Percentiles rank a stretch among this genome's conserved stretches.
phyloP scores from a whole-genome alignment of 1,140 invertebrate species.

The Micrasema longulum region DNA sequence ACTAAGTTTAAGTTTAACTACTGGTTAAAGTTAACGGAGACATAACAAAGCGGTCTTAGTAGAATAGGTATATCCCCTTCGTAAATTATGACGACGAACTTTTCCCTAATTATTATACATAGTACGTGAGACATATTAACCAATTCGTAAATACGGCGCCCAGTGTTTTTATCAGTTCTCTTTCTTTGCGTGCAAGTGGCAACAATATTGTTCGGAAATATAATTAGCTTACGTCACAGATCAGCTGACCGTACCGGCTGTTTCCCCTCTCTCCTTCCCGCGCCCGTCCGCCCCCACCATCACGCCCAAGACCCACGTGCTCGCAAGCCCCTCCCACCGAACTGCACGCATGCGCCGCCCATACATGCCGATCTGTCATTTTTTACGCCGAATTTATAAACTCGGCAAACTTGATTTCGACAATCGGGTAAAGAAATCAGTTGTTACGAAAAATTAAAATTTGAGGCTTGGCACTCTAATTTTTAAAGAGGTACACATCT shows the following conservation, averaged over 20 bases:
- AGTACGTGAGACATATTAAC: no score
- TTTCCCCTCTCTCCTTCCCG: background rate
- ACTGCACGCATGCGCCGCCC: slow-evolving; percentile 27
- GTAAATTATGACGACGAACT: no score
- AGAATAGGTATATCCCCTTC: no score
- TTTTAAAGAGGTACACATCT: background rate
- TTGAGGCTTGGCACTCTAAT: background rate
- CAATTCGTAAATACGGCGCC: no score
- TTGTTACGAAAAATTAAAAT: background rate
- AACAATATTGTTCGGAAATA: slow-evolving; percentile 23
- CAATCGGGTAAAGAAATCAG: no score
- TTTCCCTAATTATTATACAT: no score
- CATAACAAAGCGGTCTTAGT: no score
- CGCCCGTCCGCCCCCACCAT: slow-evolving; percentile 4
- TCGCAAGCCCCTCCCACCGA: slow-evolving; percentile 35
- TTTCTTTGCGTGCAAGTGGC: slow-evolving; percentile 15
- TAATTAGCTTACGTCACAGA: slow-evolving; percentile 25
- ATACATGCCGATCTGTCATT: slow-evolving; percentile 3
- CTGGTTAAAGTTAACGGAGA: no score
- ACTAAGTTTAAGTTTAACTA: no score
- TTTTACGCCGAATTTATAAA: no score
- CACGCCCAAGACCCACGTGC: slow-evolving; percentile 40
- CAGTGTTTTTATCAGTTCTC: no score
- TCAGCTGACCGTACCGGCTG: slow-evolving; percentile 43
- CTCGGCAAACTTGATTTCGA: no score